Evolutionary conservation across 2,888 invertebrate species (phyloP), one percentile per base, ranked within the genome.

Genomic region (Hyles lineata): DNA sequence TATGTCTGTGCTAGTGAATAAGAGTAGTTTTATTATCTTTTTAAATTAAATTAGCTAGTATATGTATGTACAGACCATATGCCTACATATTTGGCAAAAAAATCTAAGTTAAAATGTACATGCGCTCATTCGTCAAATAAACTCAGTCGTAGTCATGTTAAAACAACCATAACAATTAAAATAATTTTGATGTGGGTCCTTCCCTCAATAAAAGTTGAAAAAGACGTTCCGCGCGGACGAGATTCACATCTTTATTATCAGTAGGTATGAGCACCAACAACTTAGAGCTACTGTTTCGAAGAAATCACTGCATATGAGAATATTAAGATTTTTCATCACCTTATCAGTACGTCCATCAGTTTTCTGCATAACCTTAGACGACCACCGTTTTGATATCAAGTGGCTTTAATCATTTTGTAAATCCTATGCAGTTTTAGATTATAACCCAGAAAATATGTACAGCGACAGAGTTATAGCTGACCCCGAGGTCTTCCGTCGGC

Each of bases 181-280:
- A 74, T 75, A 74, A 76, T 70, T 76, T 74, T 75, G 61, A 72
- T 62, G 63, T 70, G 70, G 67, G 50, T 59, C 62, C 61, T 77
- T 77, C 75, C 74, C 60, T 70, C 74, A 75, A 74, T 74, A 80
- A 78, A 80, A 78, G 76, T 76, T 76, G 79, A 50, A 67, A 67
- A 67, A 78, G 81, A 80, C 74, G 79, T 76, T 79, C 75, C 67
- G 75, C 73, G 76, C 79, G 71, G 75, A 79, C 75, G 62, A 83
- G 86, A 86, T 87, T 77, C 69, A 74, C 77, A 87, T 87, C 87
- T 86, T 85, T 86, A 87, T 86, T 83, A 83, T 82, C 77, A 78
- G 82, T 84, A 83, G 83, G 83, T 82, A 83, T 74, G 76, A 81
- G 86, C 86, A 84, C 85, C 85, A 85, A 87, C 82, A 75, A 78